Base-by-base conservation (phyloP, 2,888 invertebrate genomes). In the Mythimna pallens region DNA sequence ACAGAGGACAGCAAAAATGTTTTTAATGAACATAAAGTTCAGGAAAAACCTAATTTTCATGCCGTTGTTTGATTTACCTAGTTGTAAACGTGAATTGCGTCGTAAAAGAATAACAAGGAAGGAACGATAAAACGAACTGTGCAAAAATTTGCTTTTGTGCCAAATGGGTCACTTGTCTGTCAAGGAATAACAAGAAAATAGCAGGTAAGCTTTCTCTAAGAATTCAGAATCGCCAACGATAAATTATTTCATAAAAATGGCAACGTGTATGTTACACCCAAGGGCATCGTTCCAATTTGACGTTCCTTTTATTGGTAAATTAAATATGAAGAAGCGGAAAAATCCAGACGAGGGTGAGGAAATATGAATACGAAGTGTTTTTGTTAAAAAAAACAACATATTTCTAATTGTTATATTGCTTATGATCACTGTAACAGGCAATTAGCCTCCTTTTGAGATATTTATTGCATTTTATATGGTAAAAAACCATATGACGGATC, bases 121-220 rank as follows among this genome's bases (percentile, higher is more conserved):
- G 88, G 78, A 85, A 88, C 87, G 86, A 54, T 69, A 85, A 91
- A 59, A 75, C 30, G 66, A 76, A 67, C 70, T 67, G 88, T 85
- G 89, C 58, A 92, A 93, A 90, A 90, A 87, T 83, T 86, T 88
- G 83, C 83, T 80, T 78, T 78, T 76, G 89, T 94, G 95, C 95
- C 95, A 95, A 95, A 89, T 95, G 87, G 95, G 95, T 94, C 94
- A 93, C 90, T 89, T 89, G 92, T 91, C 91, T 89, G 88, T 90
- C 92, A 90, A 89, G 90, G 88, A 86, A 88, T 88, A 89, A 87
- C 79, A 83, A 88, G 88, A 88, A 91, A 92, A 90, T 86, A 87
- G 78, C 84, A 87, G 87, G 86, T 87, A 76, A 83, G 78, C 82
- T 86, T 85, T 87, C 83, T 86, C 80, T 87, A 81, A 85, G 80